These are phyloP conservation scores for fruit fly (Drosophila melanogaster) DNA, from an alignment of 1,140 invertebrate genomes.

Conservation along the genomic window DNA sequence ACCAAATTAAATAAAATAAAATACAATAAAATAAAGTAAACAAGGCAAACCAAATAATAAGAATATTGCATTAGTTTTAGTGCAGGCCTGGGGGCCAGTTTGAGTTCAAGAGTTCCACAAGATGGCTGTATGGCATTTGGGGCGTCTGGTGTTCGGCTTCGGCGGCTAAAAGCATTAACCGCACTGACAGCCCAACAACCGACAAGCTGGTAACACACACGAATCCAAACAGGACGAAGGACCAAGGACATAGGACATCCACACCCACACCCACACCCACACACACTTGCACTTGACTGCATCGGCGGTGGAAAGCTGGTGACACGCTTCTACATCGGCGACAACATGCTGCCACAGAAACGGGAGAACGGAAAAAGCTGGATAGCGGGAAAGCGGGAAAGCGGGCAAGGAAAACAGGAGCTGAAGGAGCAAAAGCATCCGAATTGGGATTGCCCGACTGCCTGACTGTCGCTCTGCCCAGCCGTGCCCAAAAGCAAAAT, in stretches of 20 bases:
- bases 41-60: slow-evolving; percentile 75
- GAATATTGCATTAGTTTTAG: slow-evolving; percentile 77
- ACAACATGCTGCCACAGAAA: slow-evolving; percentile 67
- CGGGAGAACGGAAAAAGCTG: not conserved
- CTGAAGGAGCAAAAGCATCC: slow-evolving; percentile 29
- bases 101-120: slow-evolving; percentile 1
- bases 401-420: slow-evolving; percentile 4
- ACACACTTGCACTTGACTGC: slow-evolving; percentile 70
- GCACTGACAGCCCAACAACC: slow-evolving; percentile 65
- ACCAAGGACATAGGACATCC: slow-evolving; percentile 2
- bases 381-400: not conserved
- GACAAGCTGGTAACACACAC: slow-evolving; percentile 57
- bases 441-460: slow-evolving; percentile 41
- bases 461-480: slow-evolving; percentile 1
- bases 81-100: slow-evolving; percentile 17
- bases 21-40: slow-evolving; percentile 65
- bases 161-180: slow-evolving; percentile 77
- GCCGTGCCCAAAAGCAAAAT: slow-evolving; percentile 72
- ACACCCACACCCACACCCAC: slow-evolving; percentile 4
- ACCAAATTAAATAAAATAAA: slow-evolving; percentile 77
- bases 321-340: slow-evolving; percentile 74
- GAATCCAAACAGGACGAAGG: slow-evolving; percentile 37
- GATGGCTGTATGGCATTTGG: not conserved
- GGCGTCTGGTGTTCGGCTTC: slow-evolving; percentile 53
- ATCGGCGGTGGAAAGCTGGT: slow-evolving; percentile 59